These are phyloP conservation scores for Daubentonia madagascariensis DNA, from an alignment of 2,113 vertebrate genomes.

Conservation along the genomic window DNA sequence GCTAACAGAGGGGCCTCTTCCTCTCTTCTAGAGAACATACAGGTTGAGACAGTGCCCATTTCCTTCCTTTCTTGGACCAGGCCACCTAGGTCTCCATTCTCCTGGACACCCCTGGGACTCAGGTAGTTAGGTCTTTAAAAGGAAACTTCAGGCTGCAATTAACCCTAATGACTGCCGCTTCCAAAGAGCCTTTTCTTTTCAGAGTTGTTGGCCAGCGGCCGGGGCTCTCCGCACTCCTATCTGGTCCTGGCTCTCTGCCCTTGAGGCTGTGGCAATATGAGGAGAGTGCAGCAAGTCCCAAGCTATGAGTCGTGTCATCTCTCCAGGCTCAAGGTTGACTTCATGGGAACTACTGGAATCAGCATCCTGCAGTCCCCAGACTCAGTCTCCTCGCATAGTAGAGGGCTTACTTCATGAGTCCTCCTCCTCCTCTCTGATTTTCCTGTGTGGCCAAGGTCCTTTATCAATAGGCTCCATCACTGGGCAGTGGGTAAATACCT, in stretches of 20 bases:
- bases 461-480: neutral
- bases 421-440: neutral
- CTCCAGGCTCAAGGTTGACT: neutral
- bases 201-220: neutral
- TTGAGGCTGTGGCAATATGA: neutral
- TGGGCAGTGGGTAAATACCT: neutral
- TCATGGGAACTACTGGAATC: neutral
- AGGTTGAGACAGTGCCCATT: neutral
- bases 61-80: neutral
- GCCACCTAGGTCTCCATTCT: neutral
- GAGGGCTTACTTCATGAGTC: neutral
- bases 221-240: neutral
- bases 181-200: neutral
- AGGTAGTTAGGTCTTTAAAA: neutral
- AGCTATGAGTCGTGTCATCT: accelerated
- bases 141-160: neutral
- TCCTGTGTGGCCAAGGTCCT: neutral
- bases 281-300: neutral
- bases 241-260: neutral
- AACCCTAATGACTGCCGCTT: neutral
- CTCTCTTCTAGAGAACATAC: neutral
- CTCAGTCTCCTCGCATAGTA: neutral
- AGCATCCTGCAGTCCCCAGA: neutral
- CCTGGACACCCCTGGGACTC: neutral
- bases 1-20: neutral